Base-by-base conservation (phyloP, 2,888 invertebrate genomes). In the Drosophila vallismaia region DNA sequence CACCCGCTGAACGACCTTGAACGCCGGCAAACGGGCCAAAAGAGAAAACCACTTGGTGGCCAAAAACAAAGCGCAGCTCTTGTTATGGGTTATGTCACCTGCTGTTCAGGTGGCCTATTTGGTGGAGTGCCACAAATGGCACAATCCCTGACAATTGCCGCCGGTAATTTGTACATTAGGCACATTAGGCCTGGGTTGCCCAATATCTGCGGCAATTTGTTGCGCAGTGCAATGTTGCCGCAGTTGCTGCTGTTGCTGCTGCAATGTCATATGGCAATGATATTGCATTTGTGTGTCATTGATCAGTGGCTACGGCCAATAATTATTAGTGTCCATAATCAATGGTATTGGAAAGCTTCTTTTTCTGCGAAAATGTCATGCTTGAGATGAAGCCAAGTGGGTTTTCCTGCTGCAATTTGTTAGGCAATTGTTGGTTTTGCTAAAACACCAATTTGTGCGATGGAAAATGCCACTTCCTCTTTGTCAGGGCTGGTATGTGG, bases 81-180 rank as follows among this genome's bases (percentile, higher is more conserved):
- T 62, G 59, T 63, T 58, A 29, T 31, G 63, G 58, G 63, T 75
- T 75, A 75, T 75, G 75, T 75, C 71, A 75, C 62, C 76, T 74
- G 74, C 52, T 69, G 67, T 12, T 70, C 19, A 19, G 19, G 19
- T 75, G 80, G 68, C 76, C 68, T 68, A 86, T 86, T 85, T 82
- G 73, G 68, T 74, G 71, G 63, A 60, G 70, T 69, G 74, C 77
- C 76, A 71, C 74, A 88, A 86, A 79, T 86, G 86, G 84, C 88
- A 86, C 86, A 86, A 86, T 74, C 71, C 60, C 67, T 36, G 36
- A 36, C 24, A 49, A 72, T 48, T 59, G 33, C 28, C 42, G 59
- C 49, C 62, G 76, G 79, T 85, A 87, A 85, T 86, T 85, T 83
- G 75, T 76, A 86, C 76, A 79, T 87, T 87, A 87, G 79, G 75